Conservation (phyloP, 2,888 invertebrate species). For the Sinodicranocentrus sp. region DNA sequence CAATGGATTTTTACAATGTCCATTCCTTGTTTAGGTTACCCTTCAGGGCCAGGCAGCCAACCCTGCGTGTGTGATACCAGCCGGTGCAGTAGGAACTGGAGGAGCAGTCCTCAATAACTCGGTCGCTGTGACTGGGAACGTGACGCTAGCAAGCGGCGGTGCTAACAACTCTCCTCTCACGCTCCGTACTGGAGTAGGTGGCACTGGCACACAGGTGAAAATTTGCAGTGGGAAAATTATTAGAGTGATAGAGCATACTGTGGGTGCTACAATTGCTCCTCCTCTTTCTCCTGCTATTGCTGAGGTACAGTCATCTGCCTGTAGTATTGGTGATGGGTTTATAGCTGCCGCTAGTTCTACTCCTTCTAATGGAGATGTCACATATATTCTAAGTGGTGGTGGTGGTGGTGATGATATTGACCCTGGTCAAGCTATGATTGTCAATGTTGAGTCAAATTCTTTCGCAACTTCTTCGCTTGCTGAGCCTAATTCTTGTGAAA, state of each 20-base stretch:
- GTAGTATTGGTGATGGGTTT: constrained; percentile 54
- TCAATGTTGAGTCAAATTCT: constrained; percentile 48
- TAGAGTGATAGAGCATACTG: constrained; percentile 55
- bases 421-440: constrained; percentile 29
- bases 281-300: constrained; percentile 26
- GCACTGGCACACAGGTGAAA: constrained; percentile 65
- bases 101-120: constrained; percentile 48
- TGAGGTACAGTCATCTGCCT: constrained; percentile 23
- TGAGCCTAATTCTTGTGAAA: constrained; percentile 25
- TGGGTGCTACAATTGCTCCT: constrained; percentile 38
- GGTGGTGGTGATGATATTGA: constrained; percentile 13
- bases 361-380: constrained; percentile 59
- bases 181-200: constrained; percentile 24
- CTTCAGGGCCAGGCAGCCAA: constrained; percentile 66
- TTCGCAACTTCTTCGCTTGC: constrained; percentile 52
- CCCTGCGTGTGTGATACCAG: constrained; percentile 59
- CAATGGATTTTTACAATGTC: constrained; percentile 6
- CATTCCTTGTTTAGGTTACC: constrained; percentile 53
- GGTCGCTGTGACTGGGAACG: background rate
- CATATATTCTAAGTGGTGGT: constrained; percentile 46
- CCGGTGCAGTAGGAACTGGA: constrained; percentile 12
- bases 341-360: constrained; percentile 53
- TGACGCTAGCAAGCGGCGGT: constrained; percentile 59
- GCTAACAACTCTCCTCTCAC: constrained; percentile 31
- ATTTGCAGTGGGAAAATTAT: constrained; percentile 62